Evolutionary conservation across 1,140 invertebrate species (phyloP), one percentile per base, ranked within the genome.

Genomic region (Lucilia sericata): DNA sequence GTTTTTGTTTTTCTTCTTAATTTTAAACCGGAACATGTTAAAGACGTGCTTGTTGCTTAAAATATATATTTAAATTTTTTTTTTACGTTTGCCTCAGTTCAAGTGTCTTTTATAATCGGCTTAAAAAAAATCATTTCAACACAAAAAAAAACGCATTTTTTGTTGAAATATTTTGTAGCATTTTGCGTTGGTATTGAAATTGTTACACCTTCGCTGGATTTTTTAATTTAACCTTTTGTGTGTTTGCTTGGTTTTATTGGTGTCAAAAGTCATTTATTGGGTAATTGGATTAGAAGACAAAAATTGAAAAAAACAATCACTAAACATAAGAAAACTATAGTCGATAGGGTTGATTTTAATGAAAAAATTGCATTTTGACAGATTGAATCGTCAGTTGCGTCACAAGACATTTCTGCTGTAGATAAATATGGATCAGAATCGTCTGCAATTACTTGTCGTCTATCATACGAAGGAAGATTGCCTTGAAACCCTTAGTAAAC

Each of bases 211-310:
- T 17, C 14, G 55, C 2, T 60, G n/a, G 55, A 60, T n/a, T 60
- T 60, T 60, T n/a, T n/a, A 14, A n/a, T 7, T 60, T n/a, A 60
- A 0, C 55, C n/a, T n/a, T 60, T 60, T 60, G 55, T 12, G 5
- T 60, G 2, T 2, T 60, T 60, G 14, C n/a, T 2, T 17, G 5
- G 55, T n/a, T 60, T 60, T 60, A 60, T 60, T 60, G n/a, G 55
- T 60, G 55, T 60, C 55, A 60, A 60, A 60, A 60, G 55, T 60
- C 55, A 5, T 60, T 60, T 60, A 60, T 17, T 17, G 55, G 55
- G 55, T 60, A 60, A 60, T 60, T 60, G 55, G 55, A 60, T 60
- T 60, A 60, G 14, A 60, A 60, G n/a, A 14, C 55, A 60, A 60
- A 60, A 60, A n/a, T n/a, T n/a, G n/a, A 7, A 60, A 7, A 60